Evolutionary conservation across 2,888 invertebrate species (phyloP).

Genomic region (Matsumyia berberina): DNA sequence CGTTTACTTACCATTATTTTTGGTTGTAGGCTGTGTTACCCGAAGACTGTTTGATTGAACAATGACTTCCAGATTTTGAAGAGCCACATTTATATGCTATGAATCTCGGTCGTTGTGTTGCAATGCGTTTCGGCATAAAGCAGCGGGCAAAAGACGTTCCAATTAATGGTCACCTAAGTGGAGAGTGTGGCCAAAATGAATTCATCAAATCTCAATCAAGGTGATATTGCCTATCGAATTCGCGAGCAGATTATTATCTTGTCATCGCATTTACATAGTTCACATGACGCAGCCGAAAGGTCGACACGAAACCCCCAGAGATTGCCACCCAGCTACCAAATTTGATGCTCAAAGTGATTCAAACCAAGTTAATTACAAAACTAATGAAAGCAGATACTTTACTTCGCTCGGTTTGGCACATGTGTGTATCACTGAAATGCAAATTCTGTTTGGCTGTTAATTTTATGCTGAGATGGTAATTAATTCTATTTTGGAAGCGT

Average conservation of each 20-base stretch:
- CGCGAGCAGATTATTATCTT: conserved; percentile 1
- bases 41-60: conserved; percentile 28
- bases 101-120: conserved; percentile 9
- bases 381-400: conserved; percentile 10
- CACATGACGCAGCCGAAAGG: conserved; percentile 6
- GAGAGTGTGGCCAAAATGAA: conserved; percentile 7
- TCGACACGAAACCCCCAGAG: neutral
- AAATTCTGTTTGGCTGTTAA: conserved; percentile 5
- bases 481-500: neutral
- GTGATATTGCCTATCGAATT: conserved; percentile 28
- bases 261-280: conserved; percentile 23
- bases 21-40: conserved; percentile 18
- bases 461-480: conserved; percentile 18
- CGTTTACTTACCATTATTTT: conserved; percentile 30
- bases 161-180: neutral
- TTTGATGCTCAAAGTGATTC: conserved; percentile 12
- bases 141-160: neutral
- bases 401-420: neutral
- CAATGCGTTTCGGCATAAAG: conserved; percentile 33
- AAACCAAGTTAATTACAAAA: conserved; percentile 28
- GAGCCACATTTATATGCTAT: conserved; percentile 50
- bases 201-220: conserved; percentile 23
- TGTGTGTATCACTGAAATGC: neutral
- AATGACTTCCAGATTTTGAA: conserved; percentile 39
- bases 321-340: neutral